A percentile compares a stretch with the other conserved stretches of the same genome.
Evolutionary conservation across 2,888 invertebrate genomes (phyloP).

Genomic region (Conops quadrifasciatus): DNA sequence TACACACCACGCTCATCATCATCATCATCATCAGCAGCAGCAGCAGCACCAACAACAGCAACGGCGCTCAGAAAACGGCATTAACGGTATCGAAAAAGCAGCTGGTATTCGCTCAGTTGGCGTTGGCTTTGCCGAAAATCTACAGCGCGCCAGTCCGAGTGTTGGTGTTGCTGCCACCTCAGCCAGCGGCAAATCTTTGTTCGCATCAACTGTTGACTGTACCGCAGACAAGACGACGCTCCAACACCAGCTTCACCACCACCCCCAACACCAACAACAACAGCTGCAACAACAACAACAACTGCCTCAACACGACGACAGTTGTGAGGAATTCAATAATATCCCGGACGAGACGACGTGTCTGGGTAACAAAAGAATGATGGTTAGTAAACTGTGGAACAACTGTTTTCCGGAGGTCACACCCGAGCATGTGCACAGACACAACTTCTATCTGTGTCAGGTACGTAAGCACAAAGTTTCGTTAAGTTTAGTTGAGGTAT

Average conservation of each 20-base stretch:
- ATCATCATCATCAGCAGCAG: constrained; percentile 45
- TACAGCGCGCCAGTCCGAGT: constrained; percentile 8
- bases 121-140: constrained; percentile 7
- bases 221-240: constrained; percentile 31
- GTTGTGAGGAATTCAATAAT: constrained; percentile 60
- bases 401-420: constrained; percentile 65
- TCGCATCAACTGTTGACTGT: constrained; percentile 32
- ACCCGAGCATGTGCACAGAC: constrained; percentile 64
- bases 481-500: neutral
- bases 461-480: constrained; percentile 42
- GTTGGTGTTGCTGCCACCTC: constrained; percentile 17
- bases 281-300: constrained; percentile 49
- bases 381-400: constrained; percentile 66
- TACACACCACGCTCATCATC: constrained; percentile 42
- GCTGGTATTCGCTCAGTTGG: constrained; percentile 8
- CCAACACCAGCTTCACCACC: constrained; percentile 44
- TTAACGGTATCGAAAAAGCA: neutral
- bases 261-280: constrained; percentile 45
- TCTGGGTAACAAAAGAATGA: constrained; percentile 63
- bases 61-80: neutral
- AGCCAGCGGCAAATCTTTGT: constrained; percentile 11
- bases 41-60: constrained; percentile 23
- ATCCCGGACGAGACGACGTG: constrained; percentile 56
- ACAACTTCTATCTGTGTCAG: constrained; percentile 65
- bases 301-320: constrained; percentile 53